Base-by-base conservation (phyloP, 2,113 vertebrate genomes). In the Calidris pygmaea region DNA sequence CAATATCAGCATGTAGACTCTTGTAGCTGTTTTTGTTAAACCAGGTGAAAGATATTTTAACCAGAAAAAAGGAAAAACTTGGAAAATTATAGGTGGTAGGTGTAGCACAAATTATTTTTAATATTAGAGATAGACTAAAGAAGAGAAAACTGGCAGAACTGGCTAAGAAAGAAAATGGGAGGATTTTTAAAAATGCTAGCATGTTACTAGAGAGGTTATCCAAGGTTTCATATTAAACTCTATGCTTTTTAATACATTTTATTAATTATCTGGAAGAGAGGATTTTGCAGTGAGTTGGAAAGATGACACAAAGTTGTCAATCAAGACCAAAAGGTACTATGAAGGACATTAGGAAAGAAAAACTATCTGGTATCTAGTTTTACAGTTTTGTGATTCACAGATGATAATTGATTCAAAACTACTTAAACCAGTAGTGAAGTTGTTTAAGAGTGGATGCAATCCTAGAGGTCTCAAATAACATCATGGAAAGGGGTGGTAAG, bases 1-100 rank as follows among this genome's bases (percentile, higher is more conserved):
- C 94, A 90, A 85, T 96, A 94, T 81, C 76, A 90, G 9, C 62
- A 81, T 35, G 60, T 68, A 84, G 47, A 81, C 52, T 90, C 39
- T 21, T 88, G 50, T 60, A 89, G 32, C 77, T 85, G 52, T 71
- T 41, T 87, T 63, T 52, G 9, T 76, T 86, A 90, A 93, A 90
- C 10, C 27, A 91, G 43, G 8, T 72, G 35, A 93, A 85, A 95
- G 45, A 65, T 39, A 26, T 59, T 90, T 89, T 56, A 85, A 90
- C 11, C 14, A 66, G 39, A 62, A 68, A 78, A 55, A 83, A 67
- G 39, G 1, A 52, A 72, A 45, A 65, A 26, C 39, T 45, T 45
- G 16, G 22, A 90, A 92, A 93, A 82, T 24, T 71, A 37, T 20
- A 48, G 5, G 10, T 89, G 12, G 27, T 80, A 67, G 4, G 2